Base-by-base conservation (phyloP, 1,140 invertebrate genomes). In the Dendroctonus valens region DNA sequence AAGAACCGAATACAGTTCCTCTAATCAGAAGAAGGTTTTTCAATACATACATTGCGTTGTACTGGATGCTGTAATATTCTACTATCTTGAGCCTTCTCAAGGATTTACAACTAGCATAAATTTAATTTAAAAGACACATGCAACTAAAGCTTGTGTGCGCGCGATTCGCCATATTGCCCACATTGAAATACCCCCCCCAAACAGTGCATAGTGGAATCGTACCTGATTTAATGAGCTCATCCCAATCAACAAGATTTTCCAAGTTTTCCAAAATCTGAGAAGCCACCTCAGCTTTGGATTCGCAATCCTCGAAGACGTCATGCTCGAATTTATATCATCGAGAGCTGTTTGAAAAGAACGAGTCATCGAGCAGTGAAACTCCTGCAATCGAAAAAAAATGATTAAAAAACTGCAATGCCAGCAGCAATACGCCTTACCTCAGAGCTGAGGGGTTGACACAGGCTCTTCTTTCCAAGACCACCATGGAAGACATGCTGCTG, bases 381-480 rank as follows among this genome's bases (percentile, higher is more conserved):
- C 72, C 65, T 65, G 38, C 37, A 55, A 57, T 58, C 44, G 9
- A n/a, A 58, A 58, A 46, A 44, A 42, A 8, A 26, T 3, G 7
- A 58, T n/a, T 8, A 44, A 42, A 37, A 40, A 15, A 55, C 14
- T 55, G 7, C 6, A 39, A 11, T 40, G 15, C 5, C 9, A 3
- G 8, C 46, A 9, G 8, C 14, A 15, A 14, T 5, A 51, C 26
- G 26, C 3, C 7, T 5, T 67, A 67, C 65, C 69, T 76, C 74
- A 73, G 42, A 67, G 51, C 50, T 60, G 64, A 73, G 71, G 63
- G 81, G 82, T n/a, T 69, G 82, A 83, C 67, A 76, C 69, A 49
- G 82, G 82, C 74, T 83, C 82, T 62, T 75, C 66, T 74, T 82
- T 83, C 81, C 81, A 82, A 41, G 61, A 54, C 74, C n/a, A 77